Evolutionary conservation across 2,888 invertebrate species (phyloP), one percentile per base, ranked within the genome.

Genomic region (Eucriotettix oculatus): DNA sequence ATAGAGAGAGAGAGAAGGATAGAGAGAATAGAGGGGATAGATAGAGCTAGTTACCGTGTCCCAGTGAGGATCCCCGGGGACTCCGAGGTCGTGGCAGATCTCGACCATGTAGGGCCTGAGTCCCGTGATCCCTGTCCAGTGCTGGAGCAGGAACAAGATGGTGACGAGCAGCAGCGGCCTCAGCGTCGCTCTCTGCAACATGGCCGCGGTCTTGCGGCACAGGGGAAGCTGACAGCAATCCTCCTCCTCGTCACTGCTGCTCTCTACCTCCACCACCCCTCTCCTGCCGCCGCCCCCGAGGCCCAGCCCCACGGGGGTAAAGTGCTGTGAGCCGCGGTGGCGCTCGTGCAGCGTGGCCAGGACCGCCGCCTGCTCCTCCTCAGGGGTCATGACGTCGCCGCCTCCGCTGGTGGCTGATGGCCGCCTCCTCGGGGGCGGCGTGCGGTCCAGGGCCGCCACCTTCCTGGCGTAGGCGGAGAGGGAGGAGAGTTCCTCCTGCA

Each of bases 11-110:
- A n/a, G n/a, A n/a, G n/a, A n/a, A n/a, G n/a, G n/a, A n/a, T n/a
- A n/a, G n/a, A n/a, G 48, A 12, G 52, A n/a, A 41, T 10, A n/a
- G n/a, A n/a, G n/a, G n/a, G n/a, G n/a, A n/a, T n/a, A n/a, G n/a
- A n/a, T n/a, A n/a, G n/a, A n/a, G n/a, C n/a, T n/a, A n/a, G n/a
- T 76, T 68, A 80, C 80, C 66, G 79, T 78, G 72, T 64, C 78
- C 76, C 63, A 76, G 66, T 64, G 78, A 70, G 71, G 66, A 64
- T 71, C 69, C 3, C 72, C 63, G n/a, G 70, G 70, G 56, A 71
- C 65, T 5, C 68, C 65, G 61, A 71, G 70, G 48, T 71, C 68
- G 61, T 73, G 75, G 65, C 78, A 79, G n/a, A 80, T 68, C 60
- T 78, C 78, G 10, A 80, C 76, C 74, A 80, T 75, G 66, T 79